phyloP scores from a whole-genome alignment of 2,888 invertebrate genomes.

The Latrodectus hesperus region DNA sequence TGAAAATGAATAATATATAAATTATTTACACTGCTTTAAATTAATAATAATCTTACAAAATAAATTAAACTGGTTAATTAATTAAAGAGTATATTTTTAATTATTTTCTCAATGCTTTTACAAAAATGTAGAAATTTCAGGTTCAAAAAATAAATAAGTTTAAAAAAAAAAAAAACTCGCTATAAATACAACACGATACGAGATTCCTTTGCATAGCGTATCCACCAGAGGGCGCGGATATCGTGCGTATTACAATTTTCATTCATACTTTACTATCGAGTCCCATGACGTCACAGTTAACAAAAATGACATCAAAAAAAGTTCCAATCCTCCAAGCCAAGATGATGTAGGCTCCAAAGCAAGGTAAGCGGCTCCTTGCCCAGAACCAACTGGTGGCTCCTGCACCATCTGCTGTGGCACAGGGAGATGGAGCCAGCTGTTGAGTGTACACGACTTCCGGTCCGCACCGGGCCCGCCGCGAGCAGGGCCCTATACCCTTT shows the following conservation, averaged over 20 bases:
- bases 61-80: too few relatives aligned
- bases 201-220: too few relatives aligned
- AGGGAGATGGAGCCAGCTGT: conserved; percentile 48
- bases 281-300: conserved; percentile 39
- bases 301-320: neutral
- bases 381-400: conserved; percentile 50
- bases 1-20: too few relatives aligned
- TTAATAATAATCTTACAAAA: too few relatives aligned
- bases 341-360: conserved; percentile 11
- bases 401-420: conserved; percentile 50
- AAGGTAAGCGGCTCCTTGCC: conserved; percentile 44
- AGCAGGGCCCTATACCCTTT: conserved; percentile 36
- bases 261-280: conserved; percentile 30
- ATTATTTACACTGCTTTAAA: too few relatives aligned
- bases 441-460: conserved; percentile 45
- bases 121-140: too few relatives aligned
- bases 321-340: neutral
- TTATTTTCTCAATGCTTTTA: too few relatives aligned
- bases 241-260: conserved; percentile 13
- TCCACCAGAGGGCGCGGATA: conserved; percentile 33
- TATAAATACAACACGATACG: too few relatives aligned
- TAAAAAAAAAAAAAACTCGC: too few relatives aligned
- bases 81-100: too few relatives aligned
- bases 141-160: too few relatives aligned
- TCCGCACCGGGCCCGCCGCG: conserved; percentile 36